Evolutionary conservation across 35 echinoderm and acorn worm genomes (phyloP), one percentile per base, ranked within the genome.

Genomic region (Ptychodera flava): DNA sequence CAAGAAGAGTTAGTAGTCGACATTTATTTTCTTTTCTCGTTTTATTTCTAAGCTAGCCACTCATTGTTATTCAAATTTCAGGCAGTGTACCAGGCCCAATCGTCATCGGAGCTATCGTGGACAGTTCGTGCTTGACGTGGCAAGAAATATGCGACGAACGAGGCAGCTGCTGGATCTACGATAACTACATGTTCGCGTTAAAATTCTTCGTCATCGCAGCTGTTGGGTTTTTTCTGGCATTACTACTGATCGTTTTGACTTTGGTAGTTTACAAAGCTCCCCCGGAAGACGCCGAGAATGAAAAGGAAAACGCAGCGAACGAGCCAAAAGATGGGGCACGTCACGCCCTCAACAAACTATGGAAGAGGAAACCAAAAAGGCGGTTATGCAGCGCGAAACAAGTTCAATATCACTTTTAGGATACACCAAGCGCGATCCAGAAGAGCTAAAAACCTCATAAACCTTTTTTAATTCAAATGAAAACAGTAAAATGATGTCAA

Each of bases 21-120:
- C n/a, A n/a, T n/a, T n/a, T n/a, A n/a, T n/a, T n/a, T n/a, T n/a
- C n/a, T n/a, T n/a, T n/a, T n/a, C n/a, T n/a, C n/a, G n/a, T n/a
- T n/a, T n/a, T n/a, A n/a, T n/a, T n/a, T n/a, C n/a, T n/a, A n/a
- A n/a, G n/a, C n/a, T n/a, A n/a, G n/a, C n/a, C n/a, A n/a, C n/a
- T n/a, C n/a, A n/a, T n/a, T n/a, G n/a, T n/a, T n/a, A n/a, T n/a
- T n/a, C n/a, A n/a, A n/a, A n/a, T n/a, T n/a, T n/a, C 33, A 95
- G 93, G 93, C 45, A 92, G 90, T 37, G 90, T 95, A 34, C 93
- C 93, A 0, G 93, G 93, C 16, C 93, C 93, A 10, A 91, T 95
- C 16, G 89, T 95, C 30, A 89, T 95, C 29, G 93, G 93, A n/a
- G 75, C 84, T 28, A 86, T 92, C 36, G 92, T 95, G 35, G 93